A percentile compares a stretch with the other conserved stretches of the same genome.
Evolutionary conservation across 2,113 vertebrate species (phyloP).

Genomic region (Platichthys flesus): DNA sequence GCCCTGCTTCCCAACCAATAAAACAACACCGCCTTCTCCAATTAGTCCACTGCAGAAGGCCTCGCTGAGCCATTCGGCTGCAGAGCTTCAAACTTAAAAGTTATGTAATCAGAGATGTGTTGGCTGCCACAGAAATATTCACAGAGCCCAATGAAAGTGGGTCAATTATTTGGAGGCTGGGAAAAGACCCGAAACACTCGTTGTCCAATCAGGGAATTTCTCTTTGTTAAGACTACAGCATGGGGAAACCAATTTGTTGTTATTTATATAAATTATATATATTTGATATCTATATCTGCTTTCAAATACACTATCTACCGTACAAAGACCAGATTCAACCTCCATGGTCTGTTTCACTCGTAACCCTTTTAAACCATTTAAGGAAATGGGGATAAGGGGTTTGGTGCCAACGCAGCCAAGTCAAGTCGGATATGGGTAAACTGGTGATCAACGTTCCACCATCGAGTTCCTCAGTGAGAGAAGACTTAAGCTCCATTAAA

Average conservation of each 20-base stretch:
- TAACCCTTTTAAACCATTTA: slow-evolving; percentile 48
- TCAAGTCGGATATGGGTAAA: slow-evolving; percentile 5
- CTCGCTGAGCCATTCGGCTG: neutral
- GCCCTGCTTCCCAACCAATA: neutral
- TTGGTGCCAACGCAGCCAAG: neutral
- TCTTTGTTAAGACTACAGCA: neutral
- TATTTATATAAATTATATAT: neutral
- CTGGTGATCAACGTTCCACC: neutral
- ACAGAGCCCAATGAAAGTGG: neutral
- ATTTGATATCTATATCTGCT: neutral
- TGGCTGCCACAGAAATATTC: neutral
- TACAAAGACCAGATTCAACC: slow-evolving; percentile 3
- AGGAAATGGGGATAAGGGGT: neutral
- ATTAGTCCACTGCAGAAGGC: slow-evolving; percentile 8
- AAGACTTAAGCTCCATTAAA: slow-evolving; percentile 40
- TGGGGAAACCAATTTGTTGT: neutral
- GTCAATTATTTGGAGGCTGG: no score
- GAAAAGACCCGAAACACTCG: no score
- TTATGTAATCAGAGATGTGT: neutral
- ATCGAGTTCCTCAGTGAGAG: slow-evolving; percentile 51
- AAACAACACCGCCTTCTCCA: neutral
- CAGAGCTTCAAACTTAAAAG: neutral
- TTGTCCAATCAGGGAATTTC: no score
- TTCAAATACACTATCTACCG: slow-evolving; percentile 37
- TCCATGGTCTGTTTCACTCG: slow-evolving; percentile 16